Base-by-base conservation (phyloP, 2,113 vertebrate genomes). In the Myotis yumanensis region DNA sequence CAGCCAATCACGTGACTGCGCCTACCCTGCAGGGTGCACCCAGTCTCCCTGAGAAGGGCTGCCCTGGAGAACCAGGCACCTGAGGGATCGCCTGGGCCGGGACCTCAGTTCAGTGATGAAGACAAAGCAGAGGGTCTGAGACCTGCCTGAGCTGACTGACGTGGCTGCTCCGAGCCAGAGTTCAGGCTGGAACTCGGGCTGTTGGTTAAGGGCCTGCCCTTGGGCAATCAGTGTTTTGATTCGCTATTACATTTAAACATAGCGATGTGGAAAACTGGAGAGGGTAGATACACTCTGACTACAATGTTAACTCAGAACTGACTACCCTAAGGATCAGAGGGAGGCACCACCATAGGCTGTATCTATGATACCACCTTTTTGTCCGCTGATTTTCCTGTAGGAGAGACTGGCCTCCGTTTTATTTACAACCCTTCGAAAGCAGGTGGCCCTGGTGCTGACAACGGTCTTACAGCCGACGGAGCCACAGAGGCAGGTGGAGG, bases 401-500 rank as follows among this genome's bases (percentile, higher is more conserved):
- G 85, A 96, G 91, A 86, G 83, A 25, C 46, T 89, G 95, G 87
- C 79, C 84, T 73, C 35, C 84, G 0, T n/a, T 79, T 93, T 90
- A 75, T 90, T 92, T 95, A 48, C 66, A 81, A 83, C 73, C 89
- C 93, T 95, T 83, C 85, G 62, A 92, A 97, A 94, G 68, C n/a
- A 96, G 90, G 72, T 76, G 82, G 48, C 77, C 16, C 43, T 88
- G 86, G 95, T 95, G 93, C 71, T 80, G 54, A 91, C 90, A 94
- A 93, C 82, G 82, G 57, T 95, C 86, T 92, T 96, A 12, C 22
- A 69, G 71, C 84, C 12, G 7, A 95, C 25, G 6, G 18, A 4
- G 10, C n/a, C 95, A 96, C n/a, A 80, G 93, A 85, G 37, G 75
- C 46, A 95, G 96, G 97, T 92, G 88, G 96, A 97, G 94, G 68